phyloP scores from a whole-genome alignment of 2,888 invertebrate genomes.

The Melinaea marsaeus region DNA sequence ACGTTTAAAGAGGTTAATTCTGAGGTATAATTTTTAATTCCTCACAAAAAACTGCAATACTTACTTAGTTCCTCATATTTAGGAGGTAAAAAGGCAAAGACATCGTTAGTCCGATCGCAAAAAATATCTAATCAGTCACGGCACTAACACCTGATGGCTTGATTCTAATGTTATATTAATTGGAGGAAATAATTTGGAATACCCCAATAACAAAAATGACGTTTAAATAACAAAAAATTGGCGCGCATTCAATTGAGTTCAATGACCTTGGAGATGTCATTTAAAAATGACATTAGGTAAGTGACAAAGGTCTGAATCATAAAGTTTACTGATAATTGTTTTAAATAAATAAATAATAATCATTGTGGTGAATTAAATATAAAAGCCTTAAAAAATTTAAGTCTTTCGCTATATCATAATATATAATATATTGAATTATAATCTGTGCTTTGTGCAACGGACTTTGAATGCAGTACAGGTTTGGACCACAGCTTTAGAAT shows the following conservation, averaged over 20 bases:
- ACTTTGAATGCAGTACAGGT: neutral
- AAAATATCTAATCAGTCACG: conserved; percentile 29
- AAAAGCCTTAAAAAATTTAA: too few relatives aligned
- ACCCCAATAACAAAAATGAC: neutral
- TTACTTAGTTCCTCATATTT: neutral
- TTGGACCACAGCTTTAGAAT: conserved; percentile 2
- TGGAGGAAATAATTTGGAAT: conserved; percentile 19
- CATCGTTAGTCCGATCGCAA: conserved; percentile 17
- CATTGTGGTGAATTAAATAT: too few relatives aligned
- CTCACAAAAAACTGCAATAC: neutral
- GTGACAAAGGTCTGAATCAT: too few relatives aligned
- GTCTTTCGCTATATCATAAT: too few relatives aligned
- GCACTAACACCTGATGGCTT: conserved; percentile 22
- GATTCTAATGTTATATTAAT: conserved; percentile 26
- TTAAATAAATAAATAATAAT: too few relatives aligned
- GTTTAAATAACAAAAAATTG: neutral
- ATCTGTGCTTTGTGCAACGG: neutral
- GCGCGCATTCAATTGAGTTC: neutral
- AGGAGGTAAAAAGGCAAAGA: conserved; percentile 9
- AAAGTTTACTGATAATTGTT: too few relatives aligned
- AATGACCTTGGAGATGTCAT: too few relatives aligned
- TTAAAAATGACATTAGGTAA: too few relatives aligned
- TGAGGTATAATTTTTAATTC: neutral
- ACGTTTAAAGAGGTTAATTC: too few relatives aligned
- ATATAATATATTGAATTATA: neutral